Base-by-base conservation (phyloP, 1,140 invertebrate genomes). In the Hyposmocoma kahamanoa region DNA sequence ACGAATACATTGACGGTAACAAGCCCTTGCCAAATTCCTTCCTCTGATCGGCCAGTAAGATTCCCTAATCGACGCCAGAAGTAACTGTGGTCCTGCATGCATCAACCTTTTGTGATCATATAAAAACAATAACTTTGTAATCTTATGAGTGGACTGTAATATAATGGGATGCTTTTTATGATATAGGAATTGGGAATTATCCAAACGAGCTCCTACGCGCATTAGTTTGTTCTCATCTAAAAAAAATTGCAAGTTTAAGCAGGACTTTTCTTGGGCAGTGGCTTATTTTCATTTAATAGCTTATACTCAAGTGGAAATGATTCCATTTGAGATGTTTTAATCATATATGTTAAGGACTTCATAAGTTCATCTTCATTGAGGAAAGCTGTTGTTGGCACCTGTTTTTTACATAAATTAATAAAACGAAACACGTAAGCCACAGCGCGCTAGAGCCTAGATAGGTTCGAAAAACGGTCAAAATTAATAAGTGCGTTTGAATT, bases 21-120 rank as follows among this genome's bases (percentile, higher is more conserved):
- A 42, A 10, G n/a, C 39, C 41, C 32, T 46, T 54, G 3, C 57
- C 48, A 34, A 42, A 6, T 22, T 45, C 46, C 59, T 49, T 48
- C 6, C 46, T 56, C n/a, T 36, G 17, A 46, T 6, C 1, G 44
- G 44, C 44, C 44, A 46, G 24, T 11, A 46, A 2, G 10, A 18
- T 19, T 46, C 44, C 11, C 44, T 15, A 5, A 46, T 4, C 11
- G 44, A 46, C 17, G 44, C 30, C 11, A 46, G 18, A 18, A 46
- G 17, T 2, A 46, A 28, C 13, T 46, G 44, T 19, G 44, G 44
- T 4, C 26, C 44, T 3, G 44, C 44, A 13, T 46, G 44, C 44
- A 46, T 5, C 18, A 28, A 32, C 11, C 17, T 6, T 32, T 9
- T 4, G 18, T 46, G 44, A 19, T n/a, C 3, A 11, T 32, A 6